Conservation (phyloP, 2,113 vertebrate species). For the Lethenteron reissneri region DNA sequence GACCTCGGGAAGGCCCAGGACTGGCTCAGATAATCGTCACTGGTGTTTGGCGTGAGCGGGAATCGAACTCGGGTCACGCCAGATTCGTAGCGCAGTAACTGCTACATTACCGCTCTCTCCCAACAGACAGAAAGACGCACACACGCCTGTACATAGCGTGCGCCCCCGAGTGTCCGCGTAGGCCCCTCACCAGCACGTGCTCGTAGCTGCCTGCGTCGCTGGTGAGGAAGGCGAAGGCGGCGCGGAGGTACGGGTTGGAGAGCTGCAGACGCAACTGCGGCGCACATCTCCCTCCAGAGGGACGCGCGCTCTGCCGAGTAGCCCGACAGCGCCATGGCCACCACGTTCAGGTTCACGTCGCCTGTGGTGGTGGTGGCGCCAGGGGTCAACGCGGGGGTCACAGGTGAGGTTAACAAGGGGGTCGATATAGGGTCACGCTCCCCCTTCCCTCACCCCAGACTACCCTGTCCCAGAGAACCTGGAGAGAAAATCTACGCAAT, state of each 20-base stretch:
- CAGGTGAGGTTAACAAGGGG: too few species aligned
- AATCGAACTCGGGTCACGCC: too few species aligned
- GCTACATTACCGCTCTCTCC: too few species aligned
- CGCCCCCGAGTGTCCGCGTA: background rate
- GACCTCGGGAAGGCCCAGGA: too few species aligned
- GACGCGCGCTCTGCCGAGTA: slow-evolving; percentile 89
- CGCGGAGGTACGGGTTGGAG: slow-evolving; percentile 74
- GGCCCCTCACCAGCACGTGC: slow-evolving; percentile 54
- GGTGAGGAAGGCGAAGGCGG: slow-evolving; percentile 98
- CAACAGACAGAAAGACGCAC: background rate
- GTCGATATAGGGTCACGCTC: too few species aligned
- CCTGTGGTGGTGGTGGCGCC: slow-evolving; percentile 22
- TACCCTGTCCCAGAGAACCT: too few species aligned
- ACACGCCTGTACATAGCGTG: background rate
- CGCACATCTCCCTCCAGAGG: slow-evolving; percentile 96
- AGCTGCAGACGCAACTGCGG: slow-evolving; percentile 64
- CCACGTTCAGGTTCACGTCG: slow-evolving; percentile 89
- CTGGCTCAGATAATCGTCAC: too few species aligned
- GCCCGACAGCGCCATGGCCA: slow-evolving; percentile 89
- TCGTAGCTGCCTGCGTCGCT: slow-evolving; percentile 75
- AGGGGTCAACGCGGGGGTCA: too few species aligned
- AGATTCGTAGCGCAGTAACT: too few species aligned
- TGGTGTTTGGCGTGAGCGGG: too few species aligned
- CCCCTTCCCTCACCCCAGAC: too few species aligned
- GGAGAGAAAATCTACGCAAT: too few species aligned